Base-by-base conservation (phyloP, 1,140 invertebrate species). In the Limonius californicus region DNA sequence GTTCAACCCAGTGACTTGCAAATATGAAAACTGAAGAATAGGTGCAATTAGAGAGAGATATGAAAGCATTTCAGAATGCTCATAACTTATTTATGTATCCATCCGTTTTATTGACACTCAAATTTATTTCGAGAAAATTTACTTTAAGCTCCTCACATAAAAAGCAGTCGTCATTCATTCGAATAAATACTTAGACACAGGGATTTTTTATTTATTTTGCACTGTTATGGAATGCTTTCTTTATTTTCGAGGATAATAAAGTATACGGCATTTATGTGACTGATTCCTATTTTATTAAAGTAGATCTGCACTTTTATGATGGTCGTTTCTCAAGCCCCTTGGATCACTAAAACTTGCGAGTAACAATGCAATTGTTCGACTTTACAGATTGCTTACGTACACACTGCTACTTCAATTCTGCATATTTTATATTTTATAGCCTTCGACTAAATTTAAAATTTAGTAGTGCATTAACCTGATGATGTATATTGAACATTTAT, bases 251-350 rank as follows among this genome's bases (percentile, higher is more conserved):
- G n/a, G 45, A 60, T 54, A 60, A 60, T 60, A 60, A 60, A 60
- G 11, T 60, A 60, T 54, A 60, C 45, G 21, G 19, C 21, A 43
- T 59, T 39, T 47, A 50, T 59, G 39, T 47, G 39, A 27, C 57
- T 21, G 58, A 54, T 53, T 60, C 18, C 21, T 59, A 19, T 54
- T 54, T 54, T 54, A 54, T 54, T 54, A 54, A 66, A 68, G 64
- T 54, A 63, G 66, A 68, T 68, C 63, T 65, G 60, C 43, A 57
- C 55, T 45, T 45, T 45, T 45, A 45, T 18, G 42, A 45, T 45
- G 16, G 42, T 45, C 42, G 16, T 45, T 45, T 45, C 42, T 45
- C 42, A 27, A 18, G 12, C 42, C 42, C 42, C 12, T n/a, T 45
- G 16, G 16, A 45, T 18, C 16, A 45, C 42, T 45, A 2, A 45